Evolutionary conservation across 2,888 invertebrate genomes (phyloP).

Genomic region (Syrphus vitripennis): DNA sequence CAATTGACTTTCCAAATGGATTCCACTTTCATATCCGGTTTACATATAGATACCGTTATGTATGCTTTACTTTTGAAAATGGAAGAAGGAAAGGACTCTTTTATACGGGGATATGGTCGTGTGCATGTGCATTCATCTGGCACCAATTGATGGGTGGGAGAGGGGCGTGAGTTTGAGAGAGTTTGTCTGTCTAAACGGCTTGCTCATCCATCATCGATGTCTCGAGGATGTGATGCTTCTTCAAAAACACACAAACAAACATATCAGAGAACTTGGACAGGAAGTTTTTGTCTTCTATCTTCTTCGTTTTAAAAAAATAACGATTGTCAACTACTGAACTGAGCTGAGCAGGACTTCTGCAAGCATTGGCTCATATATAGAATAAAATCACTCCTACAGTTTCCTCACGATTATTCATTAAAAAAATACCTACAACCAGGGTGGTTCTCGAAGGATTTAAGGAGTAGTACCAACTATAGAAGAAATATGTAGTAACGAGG

Average conservation of each 20-base stretch:
- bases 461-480: too few species aligned
- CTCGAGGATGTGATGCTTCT: conserved; percentile 16
- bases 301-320: conserved; percentile 17
- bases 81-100: conserved; percentile 5
- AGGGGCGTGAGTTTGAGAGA: not conserved
- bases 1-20: conserved; percentile 64
- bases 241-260: not conserved
- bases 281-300: conserved; percentile 47
- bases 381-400: conserved; percentile 37
- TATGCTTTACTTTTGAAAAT: not conserved
- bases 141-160: conserved; percentile 17
- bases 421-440: conserved; percentile 31
- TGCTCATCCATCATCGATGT: conserved; percentile 65
- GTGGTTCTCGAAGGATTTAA: too few species aligned
- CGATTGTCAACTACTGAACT: conserved; percentile 34
- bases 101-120: not conserved
- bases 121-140: conserved; percentile 15
- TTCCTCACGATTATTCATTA: conserved; percentile 59
- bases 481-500: not conserved
- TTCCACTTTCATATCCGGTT: conserved; percentile 55
- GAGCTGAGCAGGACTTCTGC: conserved; percentile 5
- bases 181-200: conserved; percentile 46
- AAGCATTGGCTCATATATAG: not conserved
- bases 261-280: conserved; percentile 16
- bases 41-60: not conserved